These are phyloP conservation scores for Erannis defoliaria DNA, from an alignment of 2,888 invertebrate species.

Conservation along the genomic window DNA sequence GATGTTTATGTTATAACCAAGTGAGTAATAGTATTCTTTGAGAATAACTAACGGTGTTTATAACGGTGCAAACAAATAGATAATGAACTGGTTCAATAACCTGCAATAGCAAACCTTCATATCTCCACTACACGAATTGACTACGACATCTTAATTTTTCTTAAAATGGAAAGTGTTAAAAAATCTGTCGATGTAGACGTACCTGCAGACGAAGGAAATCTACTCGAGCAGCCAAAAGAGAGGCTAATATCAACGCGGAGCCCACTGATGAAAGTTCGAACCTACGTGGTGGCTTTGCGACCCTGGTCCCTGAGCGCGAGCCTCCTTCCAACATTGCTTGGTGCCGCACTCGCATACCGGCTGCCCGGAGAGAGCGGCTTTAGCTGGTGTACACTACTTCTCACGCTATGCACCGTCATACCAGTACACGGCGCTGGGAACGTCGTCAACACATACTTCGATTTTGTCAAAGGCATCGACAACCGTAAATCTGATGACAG, in stretches of 20 bases:
- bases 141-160: not conserved
- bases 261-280: slow-evolving; percentile 94
- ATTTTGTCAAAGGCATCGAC: slow-evolving; percentile 97
- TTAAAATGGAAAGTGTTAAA: slow-evolving; percentile 56
- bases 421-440: slow-evolving; percentile 98
- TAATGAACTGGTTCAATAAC: not conserved
- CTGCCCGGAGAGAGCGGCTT: slow-evolving; percentile 91
- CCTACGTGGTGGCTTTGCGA: slow-evolving; percentile 94
- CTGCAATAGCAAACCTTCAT: too few species aligned
- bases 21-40: too few species aligned
- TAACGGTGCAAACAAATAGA: not conserved
- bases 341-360: slow-evolving; percentile 95
- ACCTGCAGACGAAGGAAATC: slow-evolving; percentile 75
- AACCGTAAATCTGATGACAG: slow-evolving; percentile 97
- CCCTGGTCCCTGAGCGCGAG: slow-evolving; percentile 98
- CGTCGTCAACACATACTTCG: slow-evolving; percentile 98
- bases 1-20: too few species aligned
- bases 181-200: slow-evolving; percentile 69
- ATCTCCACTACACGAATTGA: too few species aligned
- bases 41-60: not conserved
- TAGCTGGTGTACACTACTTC: slow-evolving; percentile 91
- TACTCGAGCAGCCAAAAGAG: slow-evolving; percentile 78
- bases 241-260: slow-evolving; percentile 67
- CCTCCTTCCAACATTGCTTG: slow-evolving; percentile 95
- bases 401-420: slow-evolving; percentile 94